Evolutionary conservation across 2,113 vertebrate genomes (phyloP), one percentile per base, ranked within the genome.

Genomic region (Ctenodactylus gundi): DNA sequence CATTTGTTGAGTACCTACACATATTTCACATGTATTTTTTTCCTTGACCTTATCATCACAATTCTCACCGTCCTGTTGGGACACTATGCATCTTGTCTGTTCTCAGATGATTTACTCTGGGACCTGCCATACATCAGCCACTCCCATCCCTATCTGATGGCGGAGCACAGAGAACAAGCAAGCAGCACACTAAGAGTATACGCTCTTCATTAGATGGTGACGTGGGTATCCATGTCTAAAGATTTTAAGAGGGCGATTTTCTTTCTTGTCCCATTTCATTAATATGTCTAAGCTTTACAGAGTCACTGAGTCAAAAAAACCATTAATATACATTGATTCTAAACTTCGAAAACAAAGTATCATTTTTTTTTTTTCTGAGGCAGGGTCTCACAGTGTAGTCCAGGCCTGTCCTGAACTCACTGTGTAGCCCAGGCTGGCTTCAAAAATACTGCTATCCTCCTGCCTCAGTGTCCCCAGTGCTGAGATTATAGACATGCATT

Each of bases 281-380:
- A 85, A 81, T 29, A 77, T 27, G 25, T 76, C 29, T 23, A 90
- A 31, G 31, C 13, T 83, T 76, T 73, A 85, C 46, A 57, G 51
- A 41, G n/a, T 76, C 39, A 39, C 12, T 57, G 95, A 87, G 78
- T 75, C 76, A 84, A 87, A 64, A 84, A 87, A 64, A 27, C 36
- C 25, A 87, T 83, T 85, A 51, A 85, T 34, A 86, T 34, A 75
- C 3, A 57, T 21, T 51, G 41, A 90, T 83, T 94, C 49, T 89
- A 67, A 86, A 85, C 25, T 77, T 31, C 87, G 15, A 55, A 93
- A 95, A 87, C 12, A 64, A 91, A 83, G 15, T 80, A 57, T 67
- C n/a, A n/a, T n/a, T n/a, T n/a, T n/a, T n/a, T n/a, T n/a, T n/a
- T n/a, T n/a, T n/a, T n/a, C n/a, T n/a, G n/a, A n/a, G n/a, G n/a